phyloP scores from a whole-genome alignment of 2,113 vertebrate genomes.

The Felis catus region DNA sequence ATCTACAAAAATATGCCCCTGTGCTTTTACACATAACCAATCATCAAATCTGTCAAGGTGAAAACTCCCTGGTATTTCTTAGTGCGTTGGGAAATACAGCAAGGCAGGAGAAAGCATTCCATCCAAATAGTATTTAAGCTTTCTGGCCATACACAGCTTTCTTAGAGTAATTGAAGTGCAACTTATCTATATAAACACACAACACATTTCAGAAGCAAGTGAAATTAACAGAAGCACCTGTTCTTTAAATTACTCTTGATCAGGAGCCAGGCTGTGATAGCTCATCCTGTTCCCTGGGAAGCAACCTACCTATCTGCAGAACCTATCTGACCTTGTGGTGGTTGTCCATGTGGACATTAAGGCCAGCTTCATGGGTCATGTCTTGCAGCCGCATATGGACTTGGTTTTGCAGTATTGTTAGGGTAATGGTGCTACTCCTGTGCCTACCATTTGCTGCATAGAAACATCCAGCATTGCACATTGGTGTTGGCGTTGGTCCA shows the following conservation, averaged over 20 bases:
- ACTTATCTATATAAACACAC: constrained; percentile 56
- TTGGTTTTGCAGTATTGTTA: constrained; percentile 89
- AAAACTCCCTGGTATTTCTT: constrained; percentile 65
- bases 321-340: constrained; percentile 91
- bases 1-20: constrained; percentile 71
- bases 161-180: background rate
- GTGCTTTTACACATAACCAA: constrained; percentile 72
- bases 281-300: no score
- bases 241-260: constrained; percentile 17
- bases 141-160: background rate
- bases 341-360: constrained; percentile 94
- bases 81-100: constrained; percentile 69
- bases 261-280: no score
- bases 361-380: constrained; percentile 49
- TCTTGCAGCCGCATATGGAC: background rate
- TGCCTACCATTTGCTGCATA: constrained; percentile 94
- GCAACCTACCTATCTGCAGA: constrained; percentile 71
- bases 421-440: constrained; percentile 93
- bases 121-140: constrained; percentile 59
- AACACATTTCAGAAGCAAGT: constrained; percentile 46
- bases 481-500: constrained; percentile 94
- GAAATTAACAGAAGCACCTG: background rate
- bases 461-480: constrained; percentile 96
- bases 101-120: constrained; percentile 66
- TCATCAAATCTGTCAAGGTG: constrained; percentile 67